Percentiles rank a stretch among this genome's conserved stretches.
phyloP scores from a whole-genome alignment of 2,113 vertebrate species.

The Eptesicus fuscus region DNA sequence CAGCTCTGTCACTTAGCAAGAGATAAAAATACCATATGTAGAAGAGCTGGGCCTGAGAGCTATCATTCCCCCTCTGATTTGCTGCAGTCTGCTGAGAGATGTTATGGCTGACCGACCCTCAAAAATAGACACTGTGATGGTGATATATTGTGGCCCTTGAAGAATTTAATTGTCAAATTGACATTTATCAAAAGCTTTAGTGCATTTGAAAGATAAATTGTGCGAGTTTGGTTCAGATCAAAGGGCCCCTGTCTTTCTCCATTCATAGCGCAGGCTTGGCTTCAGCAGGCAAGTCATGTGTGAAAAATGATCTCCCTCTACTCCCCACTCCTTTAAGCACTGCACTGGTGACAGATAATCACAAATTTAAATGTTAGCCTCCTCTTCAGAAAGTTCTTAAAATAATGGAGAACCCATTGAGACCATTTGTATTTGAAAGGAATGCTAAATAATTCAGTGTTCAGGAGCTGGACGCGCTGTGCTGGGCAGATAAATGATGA shows the following conservation, averaged over 20 bases:
- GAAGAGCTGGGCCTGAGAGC: slow-evolving; percentile 16
- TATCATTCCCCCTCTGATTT: slow-evolving; percentile 19
- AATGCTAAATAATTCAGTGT: slow-evolving; percentile 82
- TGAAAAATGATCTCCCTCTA: slow-evolving; percentile 75
- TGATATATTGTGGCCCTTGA: slow-evolving; percentile 66
- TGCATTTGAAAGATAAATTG: slow-evolving; percentile 81
- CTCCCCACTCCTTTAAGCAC: slow-evolving; percentile 56
- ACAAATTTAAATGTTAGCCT: slow-evolving; percentile 82
- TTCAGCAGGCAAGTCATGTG: slow-evolving; percentile 75
- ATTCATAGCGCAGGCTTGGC: slow-evolving; percentile 65
- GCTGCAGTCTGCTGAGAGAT: slow-evolving; percentile 43
- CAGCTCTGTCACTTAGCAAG: slow-evolving; percentile 22
- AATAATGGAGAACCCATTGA: slow-evolving; percentile 79
- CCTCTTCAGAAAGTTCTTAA: slow-evolving; percentile 79
- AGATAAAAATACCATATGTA: slow-evolving; percentile 31
- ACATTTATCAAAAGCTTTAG: slow-evolving; percentile 79
- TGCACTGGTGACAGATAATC: slow-evolving; percentile 75
- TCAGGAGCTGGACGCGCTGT: slow-evolving; percentile 65
- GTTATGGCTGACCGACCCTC: slow-evolving; percentile 49
- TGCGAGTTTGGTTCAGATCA: slow-evolving; percentile 77
- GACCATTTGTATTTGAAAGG: slow-evolving; percentile 81
- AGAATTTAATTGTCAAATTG: slow-evolving; percentile 78
- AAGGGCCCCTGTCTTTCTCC: slow-evolving; percentile 50
- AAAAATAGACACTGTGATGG: slow-evolving; percentile 52
- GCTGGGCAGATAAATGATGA: slow-evolving; percentile 79